Evolutionary conservation across 2,797 vertebrate species (phyloP), one percentile per base, ranked within the genome.

Genomic region (Helarctos malayanus): DNA sequence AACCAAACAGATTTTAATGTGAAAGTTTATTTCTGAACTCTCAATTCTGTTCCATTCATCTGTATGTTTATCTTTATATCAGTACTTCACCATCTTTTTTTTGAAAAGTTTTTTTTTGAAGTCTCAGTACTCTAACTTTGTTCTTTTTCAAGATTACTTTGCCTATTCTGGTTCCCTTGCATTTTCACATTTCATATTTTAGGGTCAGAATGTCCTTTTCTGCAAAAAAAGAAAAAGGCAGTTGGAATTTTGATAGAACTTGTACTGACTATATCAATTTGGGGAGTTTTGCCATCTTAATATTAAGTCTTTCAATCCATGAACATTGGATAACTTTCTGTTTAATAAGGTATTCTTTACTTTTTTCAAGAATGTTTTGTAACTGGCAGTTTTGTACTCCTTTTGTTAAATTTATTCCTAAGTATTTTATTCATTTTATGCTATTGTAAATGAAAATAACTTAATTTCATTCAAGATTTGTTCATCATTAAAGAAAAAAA

Each of bases 311-410:
- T 91, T 32, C 35, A 68, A 65, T 76, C 25, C 68, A 76, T 82
- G 32, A 73, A 56, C 32, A 69, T 38, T 15, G 10, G 14, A 68
- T 57, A 2, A 41, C 38, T 84, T 73, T 85, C 38, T 14, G 71
- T 78, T 81, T 82, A 86, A 32, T 86, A 59, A 73, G 32, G 32
- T 89, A 29, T 76, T 94, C 27, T 79, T 96, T 88, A 81, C 47
- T 63, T 76, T 95, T n/a, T 69, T 95, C 29, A 23, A 18, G 59
- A 85, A 73, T 38, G 2, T 59, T 88, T 83, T 95, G 1, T 82
- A 83, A 7, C 47, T 76, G 32, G 9, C 76, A 88, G 47, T 71
- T 88, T 87, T 76, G 9, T 52, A 15, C 15, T 89, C 69, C 61
- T 89, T 87, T 86, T 76, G 45, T 75, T 65, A 87, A 81, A 76